Base-by-base conservation (phyloP, 2,888 invertebrate species). In the Parnassius glacialis region DNA sequence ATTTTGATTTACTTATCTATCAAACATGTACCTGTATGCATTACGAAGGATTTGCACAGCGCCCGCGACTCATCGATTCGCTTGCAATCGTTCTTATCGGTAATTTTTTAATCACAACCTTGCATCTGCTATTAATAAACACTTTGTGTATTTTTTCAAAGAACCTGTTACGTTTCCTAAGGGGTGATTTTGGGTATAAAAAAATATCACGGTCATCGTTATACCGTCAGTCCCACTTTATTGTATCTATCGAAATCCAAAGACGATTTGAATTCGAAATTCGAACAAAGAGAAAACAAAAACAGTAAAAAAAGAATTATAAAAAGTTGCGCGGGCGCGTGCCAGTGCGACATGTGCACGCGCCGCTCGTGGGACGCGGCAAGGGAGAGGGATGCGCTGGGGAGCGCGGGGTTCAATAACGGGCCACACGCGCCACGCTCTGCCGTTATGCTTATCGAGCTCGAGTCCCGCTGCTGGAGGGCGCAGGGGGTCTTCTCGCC, bases 341-440 rank as follows among this genome's bases (percentile, higher is more conserved):
- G 90, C 90, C 90, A 78, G 67, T 74, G 87, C 89, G 88, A 88
- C 90, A 90, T 90, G 90, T 90, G 90, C 90, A 84, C 89, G 87
- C 83, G 87, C 81, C 83, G 85, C 79, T 78, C 80, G 82, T 79
- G 79, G 79, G 78, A 81, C 83, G 81, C 84, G 84, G 83, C 44
- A 34, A 5, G 34, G 52, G 47, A 13, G 41, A 20, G 34, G 83
- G 79, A 79, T 77, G 79, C 78, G 79, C 79, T 83, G 81, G 84
- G 84, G 84, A 85, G 84, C 88, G 87, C 81, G 87, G 80, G 83
- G 85, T 79, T 79, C 80, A 81, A 62, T 72, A 74, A 74, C 74
- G 74, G 88, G 88, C 69, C 69, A 48, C 62, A 60, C 61, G 58
- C 67, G 80, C 76, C 84, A 83, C 85, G 80, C 83, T 83, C 82